Conservation (phyloP, 2,113 vertebrate genomes). For the Actenoides hombroni region DNA sequence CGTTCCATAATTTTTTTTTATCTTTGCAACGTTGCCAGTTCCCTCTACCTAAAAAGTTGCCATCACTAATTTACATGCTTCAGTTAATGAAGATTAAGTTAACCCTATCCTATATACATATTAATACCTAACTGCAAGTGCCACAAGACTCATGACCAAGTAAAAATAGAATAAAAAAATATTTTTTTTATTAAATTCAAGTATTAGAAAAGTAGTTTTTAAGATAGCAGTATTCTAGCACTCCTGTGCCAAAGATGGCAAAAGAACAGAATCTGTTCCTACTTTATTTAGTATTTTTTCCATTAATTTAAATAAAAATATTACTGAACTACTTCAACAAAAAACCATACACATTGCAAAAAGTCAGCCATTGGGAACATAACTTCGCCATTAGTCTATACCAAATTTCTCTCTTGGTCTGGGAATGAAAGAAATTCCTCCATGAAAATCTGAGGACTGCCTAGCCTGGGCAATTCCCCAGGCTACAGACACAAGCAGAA, state of each 20-base stretch:
- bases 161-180: background rate
- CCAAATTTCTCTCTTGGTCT: background rate
- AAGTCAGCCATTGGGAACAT: background rate
- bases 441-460: background rate
- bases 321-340: background rate
- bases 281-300: background rate
- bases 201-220: background rate
- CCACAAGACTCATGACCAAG: background rate
- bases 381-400: background rate
- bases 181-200: background rate
- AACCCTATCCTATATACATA: background rate
- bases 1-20: accelerated
- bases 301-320: background rate
- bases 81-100: too few relatives aligned
- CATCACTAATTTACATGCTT: too few relatives aligned
- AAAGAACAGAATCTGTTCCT: background rate
- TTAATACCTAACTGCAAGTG: background rate
- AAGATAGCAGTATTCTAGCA: background rate
- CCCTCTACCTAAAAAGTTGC: background rate
- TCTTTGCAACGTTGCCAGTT: background rate
- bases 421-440: background rate
- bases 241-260: background rate
- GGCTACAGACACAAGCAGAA: background rate
- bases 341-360: background rate
- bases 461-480: background rate